Evolutionary conservation across 2,888 invertebrate genomes (phyloP).

Genomic region (Scelioninae gen. 1): DNA sequence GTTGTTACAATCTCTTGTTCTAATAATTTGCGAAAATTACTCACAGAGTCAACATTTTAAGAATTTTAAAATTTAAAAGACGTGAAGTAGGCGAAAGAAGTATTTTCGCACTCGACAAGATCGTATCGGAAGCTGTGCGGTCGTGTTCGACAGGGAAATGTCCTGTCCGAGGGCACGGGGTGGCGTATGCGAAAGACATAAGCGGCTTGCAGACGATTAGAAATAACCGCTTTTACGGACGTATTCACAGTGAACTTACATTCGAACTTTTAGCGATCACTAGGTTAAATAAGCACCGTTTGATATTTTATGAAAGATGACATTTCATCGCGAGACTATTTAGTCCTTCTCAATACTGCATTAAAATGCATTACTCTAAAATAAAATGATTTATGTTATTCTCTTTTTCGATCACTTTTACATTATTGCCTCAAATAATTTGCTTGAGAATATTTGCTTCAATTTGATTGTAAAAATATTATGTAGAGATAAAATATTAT

Average conservation of each 20-base stretch:
- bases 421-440: too few relatives aligned
- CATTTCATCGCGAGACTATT: not conserved
- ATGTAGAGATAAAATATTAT: too few relatives aligned
- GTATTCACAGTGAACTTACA: slow-evolving; percentile 45
- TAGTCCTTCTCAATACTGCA: not conserved
- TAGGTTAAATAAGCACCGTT: slow-evolving; percentile 67
- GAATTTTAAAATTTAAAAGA: not conserved
- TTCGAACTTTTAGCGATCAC: slow-evolving; percentile 75
- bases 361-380: not conserved
- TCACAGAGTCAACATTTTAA: not conserved
- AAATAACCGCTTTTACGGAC: slow-evolving; percentile 71
- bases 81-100: not conserved
- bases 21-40: not conserved
- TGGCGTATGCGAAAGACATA: slow-evolving; percentile 66
- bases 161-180: not conserved
- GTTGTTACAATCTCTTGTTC: too few relatives aligned
- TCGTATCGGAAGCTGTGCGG: slow-evolving; percentile 28
- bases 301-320: slow-evolving; percentile 24
- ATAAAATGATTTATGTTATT: too few relatives aligned
- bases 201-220: slow-evolving; percentile 81
- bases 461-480: too few relatives aligned
- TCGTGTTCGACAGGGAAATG: slow-evolving; percentile 18
- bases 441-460: too few relatives aligned
- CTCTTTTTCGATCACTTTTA: too few relatives aligned
- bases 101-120: slow-evolving; percentile 26